Conservation (phyloP, 2,113 vertebrate genomes). For the Rhinoderma darwinii region DNA sequence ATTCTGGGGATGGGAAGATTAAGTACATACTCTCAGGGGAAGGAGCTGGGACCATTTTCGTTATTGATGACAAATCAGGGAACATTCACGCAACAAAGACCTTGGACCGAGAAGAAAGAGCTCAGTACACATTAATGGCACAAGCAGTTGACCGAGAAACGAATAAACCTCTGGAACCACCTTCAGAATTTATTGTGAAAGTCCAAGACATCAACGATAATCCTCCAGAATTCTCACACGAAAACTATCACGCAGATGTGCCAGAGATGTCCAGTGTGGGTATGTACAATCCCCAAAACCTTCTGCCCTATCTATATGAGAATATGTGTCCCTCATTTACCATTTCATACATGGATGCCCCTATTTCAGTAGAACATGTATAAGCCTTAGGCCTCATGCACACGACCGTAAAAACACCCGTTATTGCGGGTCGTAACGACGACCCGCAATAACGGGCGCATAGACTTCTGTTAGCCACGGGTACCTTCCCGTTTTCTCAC, state of each 20-base stretch:
- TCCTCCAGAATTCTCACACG: slow-evolving; percentile 92
- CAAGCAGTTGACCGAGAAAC: slow-evolving; percentile 94
- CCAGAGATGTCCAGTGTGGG: slow-evolving; percentile 98
- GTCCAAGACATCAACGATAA: slow-evolving; percentile 99
- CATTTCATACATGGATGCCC: not conserved
- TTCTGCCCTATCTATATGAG: not conserved
- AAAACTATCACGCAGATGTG: slow-evolving; percentile 93
- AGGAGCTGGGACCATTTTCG: slow-evolving; percentile 97
- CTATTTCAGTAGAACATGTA: no score
- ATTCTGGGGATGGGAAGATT: slow-evolving; percentile 92
- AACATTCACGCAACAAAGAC: slow-evolving; percentile 99
- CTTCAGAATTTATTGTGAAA: slow-evolving; percentile 97
- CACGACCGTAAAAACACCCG: no score
- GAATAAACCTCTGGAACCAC: slow-evolving; percentile 92
- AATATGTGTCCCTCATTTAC: not conserved
- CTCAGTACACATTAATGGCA: slow-evolving; percentile 94
- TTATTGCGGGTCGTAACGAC: no score
- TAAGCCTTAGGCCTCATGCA: no score
- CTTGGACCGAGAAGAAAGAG: slow-evolving; percentile 94
- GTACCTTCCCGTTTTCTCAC: no score
- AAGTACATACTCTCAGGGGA: slow-evolving; percentile 99
- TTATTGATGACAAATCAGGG: slow-evolving; percentile 98
- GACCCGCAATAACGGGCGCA: no score
- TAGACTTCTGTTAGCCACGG: no score
- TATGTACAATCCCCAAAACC: slow-evolving; percentile 71